These are phyloP conservation scores for Pachyseris speciosa DNA, from an alignment of 64 coral and sea anemone genomes.

Conservation along the genomic window DNA sequence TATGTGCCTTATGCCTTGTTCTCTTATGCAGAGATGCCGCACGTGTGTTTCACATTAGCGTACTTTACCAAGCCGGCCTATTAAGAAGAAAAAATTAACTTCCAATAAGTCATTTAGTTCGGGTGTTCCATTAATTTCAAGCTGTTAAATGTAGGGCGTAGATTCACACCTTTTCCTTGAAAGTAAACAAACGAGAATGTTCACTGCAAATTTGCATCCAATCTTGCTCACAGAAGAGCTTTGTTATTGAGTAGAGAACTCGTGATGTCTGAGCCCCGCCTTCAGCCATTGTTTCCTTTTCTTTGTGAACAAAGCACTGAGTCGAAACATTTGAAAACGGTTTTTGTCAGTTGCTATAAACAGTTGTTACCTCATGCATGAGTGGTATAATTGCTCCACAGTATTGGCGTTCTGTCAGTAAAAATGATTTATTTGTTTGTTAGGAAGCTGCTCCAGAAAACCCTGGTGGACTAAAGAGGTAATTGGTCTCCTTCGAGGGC, in stretches of 20 bases:
- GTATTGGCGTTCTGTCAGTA: neutral
- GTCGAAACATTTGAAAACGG: neutral
- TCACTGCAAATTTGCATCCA: neutral
- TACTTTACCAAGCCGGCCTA: too few species aligned
- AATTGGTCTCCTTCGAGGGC: too few species aligned
- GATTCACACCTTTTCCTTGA: neutral
- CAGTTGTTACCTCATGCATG: neutral
- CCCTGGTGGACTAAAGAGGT: neutral
- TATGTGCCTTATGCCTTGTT: too few species aligned
- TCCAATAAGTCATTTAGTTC: too few species aligned
- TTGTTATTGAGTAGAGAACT: neutral
- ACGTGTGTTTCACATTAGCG: too few species aligned
- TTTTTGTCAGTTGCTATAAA: slow-evolving; percentile 2
- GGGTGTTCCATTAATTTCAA: too few species aligned
- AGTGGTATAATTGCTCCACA: neutral
- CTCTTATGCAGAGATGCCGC: too few species aligned
- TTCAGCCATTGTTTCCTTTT: neutral
- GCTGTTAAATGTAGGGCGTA: too few species aligned
- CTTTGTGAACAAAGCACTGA: neutral
- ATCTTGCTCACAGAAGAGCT: neutral
- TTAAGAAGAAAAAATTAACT: too few species aligned
- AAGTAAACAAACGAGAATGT: neutral
- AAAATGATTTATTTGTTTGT: slow-evolving; percentile 9
- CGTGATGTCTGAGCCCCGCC: neutral
- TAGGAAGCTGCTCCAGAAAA: neutral